Evolutionary conservation across 2,888 invertebrate species (phyloP).

Genomic region (Glyphotaelius pellucidus): DNA sequence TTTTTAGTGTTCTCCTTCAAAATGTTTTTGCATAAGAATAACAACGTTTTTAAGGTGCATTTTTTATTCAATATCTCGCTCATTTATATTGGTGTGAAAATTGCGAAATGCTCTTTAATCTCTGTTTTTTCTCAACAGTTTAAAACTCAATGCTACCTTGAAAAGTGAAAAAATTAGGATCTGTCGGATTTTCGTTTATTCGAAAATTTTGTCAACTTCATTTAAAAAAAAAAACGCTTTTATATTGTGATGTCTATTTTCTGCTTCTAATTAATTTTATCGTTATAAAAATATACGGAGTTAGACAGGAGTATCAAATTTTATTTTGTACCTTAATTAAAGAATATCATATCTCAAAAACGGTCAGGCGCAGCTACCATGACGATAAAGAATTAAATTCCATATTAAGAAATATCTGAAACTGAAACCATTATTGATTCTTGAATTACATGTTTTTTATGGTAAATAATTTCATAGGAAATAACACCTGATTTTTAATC

Average conservation of each 20-base stretch:
- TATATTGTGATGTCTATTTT: background rate
- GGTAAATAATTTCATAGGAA: background rate
- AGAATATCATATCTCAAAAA: background rate
- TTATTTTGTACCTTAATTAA: background rate
- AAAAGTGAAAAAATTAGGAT: background rate
- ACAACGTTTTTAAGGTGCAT: background rate
- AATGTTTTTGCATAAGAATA: background rate
- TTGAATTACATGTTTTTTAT: slow-evolving; percentile 34
- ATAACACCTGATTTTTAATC: background rate
- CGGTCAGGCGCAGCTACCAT: background rate
- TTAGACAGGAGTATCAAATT: background rate
- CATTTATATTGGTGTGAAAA: background rate
- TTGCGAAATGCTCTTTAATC: background rate
- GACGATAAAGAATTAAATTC: slow-evolving; percentile 34
- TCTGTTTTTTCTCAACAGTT: background rate
- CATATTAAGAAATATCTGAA: slow-evolving; percentile 28
- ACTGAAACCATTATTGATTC: slow-evolving; percentile 14
- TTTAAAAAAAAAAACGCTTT: background rate
- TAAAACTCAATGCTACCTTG: background rate
- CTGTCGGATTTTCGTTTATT: too few species aligned
- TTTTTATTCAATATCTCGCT: background rate
- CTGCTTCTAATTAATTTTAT: background rate
- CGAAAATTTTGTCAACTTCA: background rate
- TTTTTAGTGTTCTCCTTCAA: slow-evolving; percentile 23
- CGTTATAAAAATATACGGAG: background rate